These are phyloP conservation scores for Peromyscus maniculatus DNA, from an alignment of 2,113 vertebrate species.

Conservation along the genomic window DNA sequence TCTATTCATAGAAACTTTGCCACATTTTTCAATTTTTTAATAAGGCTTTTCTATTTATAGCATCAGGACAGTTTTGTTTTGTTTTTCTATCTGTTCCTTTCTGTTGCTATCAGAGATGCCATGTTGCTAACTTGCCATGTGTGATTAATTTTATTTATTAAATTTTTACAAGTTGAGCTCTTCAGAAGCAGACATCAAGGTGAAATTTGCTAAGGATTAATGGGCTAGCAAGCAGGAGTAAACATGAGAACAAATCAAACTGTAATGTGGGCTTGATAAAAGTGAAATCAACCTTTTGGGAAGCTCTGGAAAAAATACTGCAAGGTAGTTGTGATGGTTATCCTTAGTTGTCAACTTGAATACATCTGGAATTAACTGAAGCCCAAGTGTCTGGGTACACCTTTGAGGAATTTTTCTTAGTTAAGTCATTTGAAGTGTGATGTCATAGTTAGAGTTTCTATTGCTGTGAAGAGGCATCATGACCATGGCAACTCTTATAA, in stretches of 20 bases:
- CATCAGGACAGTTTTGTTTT: neutral
- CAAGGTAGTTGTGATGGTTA: neutral
- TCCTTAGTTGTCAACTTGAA: neutral
- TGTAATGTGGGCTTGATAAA: neutral
- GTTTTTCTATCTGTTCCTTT: neutral
- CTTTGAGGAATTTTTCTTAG: neutral
- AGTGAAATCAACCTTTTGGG: fast-evolving
- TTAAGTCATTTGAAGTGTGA: neutral
- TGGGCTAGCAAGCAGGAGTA: neutral
- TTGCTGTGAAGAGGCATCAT: neutral
- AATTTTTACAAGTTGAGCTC: neutral
- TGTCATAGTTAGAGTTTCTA: neutral
- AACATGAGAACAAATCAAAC: neutral
- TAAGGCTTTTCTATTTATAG: neutral
- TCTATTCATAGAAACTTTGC: neutral
- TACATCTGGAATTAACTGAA: neutral
- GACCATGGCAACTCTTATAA: neutral
- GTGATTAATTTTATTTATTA: neutral
- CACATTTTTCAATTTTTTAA: neutral
- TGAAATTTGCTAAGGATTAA: neutral
- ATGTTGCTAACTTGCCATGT: neutral
- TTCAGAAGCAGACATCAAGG: neutral
- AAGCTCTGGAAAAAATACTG: neutral
- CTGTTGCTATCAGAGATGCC: neutral
- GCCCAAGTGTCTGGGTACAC: neutral